Conservation (phyloP, 2,797 vertebrate species). For the Semaprochilodus insignis region DNA sequence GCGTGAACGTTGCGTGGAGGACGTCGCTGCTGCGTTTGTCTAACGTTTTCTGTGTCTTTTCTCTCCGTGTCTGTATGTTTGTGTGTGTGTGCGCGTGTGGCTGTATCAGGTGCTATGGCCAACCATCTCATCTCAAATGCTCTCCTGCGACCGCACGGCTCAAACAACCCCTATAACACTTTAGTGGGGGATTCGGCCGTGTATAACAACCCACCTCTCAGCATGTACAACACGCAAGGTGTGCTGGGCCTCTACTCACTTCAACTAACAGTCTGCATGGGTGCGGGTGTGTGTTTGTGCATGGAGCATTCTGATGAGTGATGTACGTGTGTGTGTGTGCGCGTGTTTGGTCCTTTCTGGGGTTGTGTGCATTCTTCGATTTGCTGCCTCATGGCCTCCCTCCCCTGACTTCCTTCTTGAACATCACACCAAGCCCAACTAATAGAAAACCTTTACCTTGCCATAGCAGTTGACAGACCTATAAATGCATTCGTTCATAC, state of each 20-base stretch:
- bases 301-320: constrained; percentile 5
- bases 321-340: constrained; percentile 13
- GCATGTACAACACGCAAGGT: constrained; percentile 99
- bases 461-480: no score
- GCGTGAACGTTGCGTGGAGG: constrained; percentile 35
- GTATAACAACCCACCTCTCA: constrained; percentile 99
- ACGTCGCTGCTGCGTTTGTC: constrained; percentile 47
- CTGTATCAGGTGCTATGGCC: constrained; percentile 99
- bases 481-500: no score
- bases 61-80: constrained; percentile 75
- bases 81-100: constrained; percentile 74
- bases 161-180: constrained; percentile 99
- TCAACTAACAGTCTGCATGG: constrained; percentile 26
- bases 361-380: background rate
- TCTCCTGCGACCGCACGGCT: constrained; percentile 99
- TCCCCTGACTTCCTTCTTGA: background rate
- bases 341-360: background rate
- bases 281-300: constrained; percentile 4
- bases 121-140: constrained; percentile 99
- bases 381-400: background rate
- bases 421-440: background rate
- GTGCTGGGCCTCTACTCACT: constrained; percentile 74
- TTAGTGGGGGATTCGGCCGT: constrained; percentile 99
- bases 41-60: constrained; percentile 66
- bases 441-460: background rate